Evolutionary conservation across 2,113 vertebrate genomes (phyloP).

Genomic region (Archocentrus centrarchus): DNA sequence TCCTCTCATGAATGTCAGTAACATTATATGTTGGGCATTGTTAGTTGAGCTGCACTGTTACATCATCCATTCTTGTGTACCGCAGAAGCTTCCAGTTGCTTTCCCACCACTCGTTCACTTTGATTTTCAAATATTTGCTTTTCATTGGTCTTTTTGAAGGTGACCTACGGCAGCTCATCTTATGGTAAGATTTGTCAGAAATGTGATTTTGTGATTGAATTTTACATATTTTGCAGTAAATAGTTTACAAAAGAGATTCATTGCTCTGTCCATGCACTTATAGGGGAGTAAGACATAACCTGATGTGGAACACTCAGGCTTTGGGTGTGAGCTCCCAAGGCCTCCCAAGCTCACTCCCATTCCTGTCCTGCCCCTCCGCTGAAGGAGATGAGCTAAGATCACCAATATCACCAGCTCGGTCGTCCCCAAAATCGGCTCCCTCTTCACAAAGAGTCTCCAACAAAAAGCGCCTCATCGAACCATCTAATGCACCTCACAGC

Average conservation of each 20-base stretch:
- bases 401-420: background rate
- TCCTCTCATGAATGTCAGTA: conserved; percentile 78
- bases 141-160: conserved; percentile 75
- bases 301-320: conserved; percentile 87
- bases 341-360: conserved; percentile 80
- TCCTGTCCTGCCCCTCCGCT: conserved; percentile 81
- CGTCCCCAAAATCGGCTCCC: conserved; percentile 12
- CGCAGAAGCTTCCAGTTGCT: conserved; percentile 39
- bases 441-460: conserved; percentile 19
- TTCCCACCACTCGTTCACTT: conserved; percentile 60
- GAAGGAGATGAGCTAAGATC: conserved; percentile 36
- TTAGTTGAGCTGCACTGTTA: conserved; percentile 70
- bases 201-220: background rate
- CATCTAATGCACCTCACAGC: background rate
- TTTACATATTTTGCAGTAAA: background rate
- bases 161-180: conserved; percentile 86
- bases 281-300: conserved; percentile 89
- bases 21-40: conserved; percentile 76
- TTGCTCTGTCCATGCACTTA: conserved; percentile 17
- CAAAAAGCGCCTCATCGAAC: conserved; percentile 15
- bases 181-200: conserved; percentile 84
- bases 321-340: conserved; percentile 83
- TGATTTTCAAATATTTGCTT: conserved; percentile 62
- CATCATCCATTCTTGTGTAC: conserved; percentile 52
- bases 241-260: background rate